These are phyloP conservation scores for Sinosuthora webbiana DNA, from an alignment of 2,113 vertebrate species.

Conservation along the genomic window DNA sequence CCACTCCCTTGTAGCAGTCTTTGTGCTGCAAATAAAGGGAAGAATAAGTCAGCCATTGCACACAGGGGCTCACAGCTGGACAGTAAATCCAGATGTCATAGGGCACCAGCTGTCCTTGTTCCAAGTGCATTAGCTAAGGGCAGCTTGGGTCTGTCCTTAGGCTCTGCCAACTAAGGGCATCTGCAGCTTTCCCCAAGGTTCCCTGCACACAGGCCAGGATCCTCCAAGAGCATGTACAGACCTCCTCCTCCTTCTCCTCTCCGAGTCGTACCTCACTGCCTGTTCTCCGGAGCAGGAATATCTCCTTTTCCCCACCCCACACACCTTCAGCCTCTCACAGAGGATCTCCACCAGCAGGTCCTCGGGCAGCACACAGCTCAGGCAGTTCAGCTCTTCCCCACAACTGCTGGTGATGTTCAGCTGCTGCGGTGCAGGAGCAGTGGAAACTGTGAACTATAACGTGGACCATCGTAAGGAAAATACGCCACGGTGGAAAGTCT, in stretches of 20 bases:
- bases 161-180: background rate
- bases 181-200: background rate
- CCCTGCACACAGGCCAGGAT: no score
- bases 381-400: slow-evolving; percentile 43
- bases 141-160: background rate
- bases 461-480: background rate
- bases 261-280: rapidly evolving
- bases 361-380: slow-evolving; percentile 79
- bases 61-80: rapidly evolving
- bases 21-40: slow-evolving; percentile 62
- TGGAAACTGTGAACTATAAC: slow-evolving; percentile 25
- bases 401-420: slow-evolving; percentile 58
- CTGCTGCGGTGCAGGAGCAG: background rate
- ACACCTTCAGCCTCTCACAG: slow-evolving; percentile 85
- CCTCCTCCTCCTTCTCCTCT: background rate
- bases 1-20: slow-evolving; percentile 82
- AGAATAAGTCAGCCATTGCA: background rate
- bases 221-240: background rate
- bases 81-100: background rate
- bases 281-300: rapidly evolving
- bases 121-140: background rate
- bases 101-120: background rate
- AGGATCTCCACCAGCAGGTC: slow-evolving; percentile 84
- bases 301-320: background rate
- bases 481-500: background rate